Percentiles rank a stretch among this genome's conserved stretches.
phyloP scores from a whole-genome alignment of 2,113 vertebrate species.

The Gymnarchus niloticus region DNA sequence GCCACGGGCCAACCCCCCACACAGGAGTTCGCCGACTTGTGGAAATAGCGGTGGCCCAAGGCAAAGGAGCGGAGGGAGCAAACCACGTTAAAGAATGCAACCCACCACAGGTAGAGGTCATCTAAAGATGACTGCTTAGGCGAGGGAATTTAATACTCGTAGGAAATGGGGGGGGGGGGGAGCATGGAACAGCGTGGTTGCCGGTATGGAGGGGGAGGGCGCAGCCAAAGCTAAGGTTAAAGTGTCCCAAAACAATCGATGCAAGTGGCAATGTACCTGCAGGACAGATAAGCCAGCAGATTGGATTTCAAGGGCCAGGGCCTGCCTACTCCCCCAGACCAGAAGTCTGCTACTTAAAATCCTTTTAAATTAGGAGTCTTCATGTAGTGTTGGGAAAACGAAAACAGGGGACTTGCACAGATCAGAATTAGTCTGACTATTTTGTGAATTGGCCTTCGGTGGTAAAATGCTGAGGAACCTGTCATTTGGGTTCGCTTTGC shows the following conservation, averaged over 20 bases:
- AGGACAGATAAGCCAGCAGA: background rate
- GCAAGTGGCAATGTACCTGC: background rate
- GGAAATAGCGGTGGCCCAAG: background rate
- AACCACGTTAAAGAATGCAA: background rate
- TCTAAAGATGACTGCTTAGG: background rate
- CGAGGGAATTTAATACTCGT: slow-evolving; percentile 15
- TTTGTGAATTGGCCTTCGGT: background rate
- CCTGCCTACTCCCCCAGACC: background rate
- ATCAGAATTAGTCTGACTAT: background rate
- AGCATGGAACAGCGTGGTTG: background rate
- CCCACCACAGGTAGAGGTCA: background rate
- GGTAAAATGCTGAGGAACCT: background rate
- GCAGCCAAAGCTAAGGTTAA: background rate
- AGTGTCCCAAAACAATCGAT: background rate
- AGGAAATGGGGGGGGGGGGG: background rate
- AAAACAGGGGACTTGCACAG: background rate
- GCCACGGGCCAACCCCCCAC: background rate
- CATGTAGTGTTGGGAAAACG: background rate
- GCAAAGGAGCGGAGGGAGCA: background rate
- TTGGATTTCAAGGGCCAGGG: slow-evolving; percentile 1
- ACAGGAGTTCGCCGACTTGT: background rate
- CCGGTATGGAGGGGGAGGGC: background rate
- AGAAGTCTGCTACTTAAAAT: background rate
- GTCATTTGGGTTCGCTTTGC: background rate
- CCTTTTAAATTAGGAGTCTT: background rate